Evolutionary conservation across 2,888 invertebrate species (phyloP), one percentile per base, ranked within the genome.

Genomic region (Spialia ferax): DNA sequence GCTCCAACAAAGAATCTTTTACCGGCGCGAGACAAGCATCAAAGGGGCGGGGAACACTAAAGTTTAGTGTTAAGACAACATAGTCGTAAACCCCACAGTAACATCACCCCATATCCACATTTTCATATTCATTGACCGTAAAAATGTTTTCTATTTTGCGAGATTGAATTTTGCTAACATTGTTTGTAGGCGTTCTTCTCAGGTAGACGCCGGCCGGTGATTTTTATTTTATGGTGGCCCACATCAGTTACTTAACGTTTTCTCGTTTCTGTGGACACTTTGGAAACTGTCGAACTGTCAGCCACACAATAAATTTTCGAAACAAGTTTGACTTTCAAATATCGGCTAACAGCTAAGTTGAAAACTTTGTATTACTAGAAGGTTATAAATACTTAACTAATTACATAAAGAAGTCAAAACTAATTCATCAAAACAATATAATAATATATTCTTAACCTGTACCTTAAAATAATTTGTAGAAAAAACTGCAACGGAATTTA

Each of bases 81-180:
- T 82, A 59, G 59, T 65, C 59, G 65, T 65, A 82, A 85, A 82
- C 75, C 77, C 76, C 77, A 71, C 70, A 73, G 75, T 77, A 76
- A 75, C 74, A 75, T 67, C 72, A 71, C 77, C 71, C 84, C 84
- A 88, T 85, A 86, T 84, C 84, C 84, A 88, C 86, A 86, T 84
- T 90, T 89, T 88, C 86, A 85, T 91, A 91, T 89, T 87, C 89
- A 91, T 89, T 89, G 90, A 86, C 89, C 89, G 89, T 90, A 91
- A 89, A 91, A 88, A 88, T 88, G 87, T 91, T 89, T 89, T 87
- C 89, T 91, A 88, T 91, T 90, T 88, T 86, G 86, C 79, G 85
- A 91, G 89, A 91, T 91, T 91, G 90, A 91, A 90, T 89, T 89
- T 81, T 82, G 75, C 82, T 88, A 88, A 89, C 90, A 87, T 87